phyloP scores from a whole-genome alignment of 2,113 vertebrate genomes.

The Perca flavescens region DNA sequence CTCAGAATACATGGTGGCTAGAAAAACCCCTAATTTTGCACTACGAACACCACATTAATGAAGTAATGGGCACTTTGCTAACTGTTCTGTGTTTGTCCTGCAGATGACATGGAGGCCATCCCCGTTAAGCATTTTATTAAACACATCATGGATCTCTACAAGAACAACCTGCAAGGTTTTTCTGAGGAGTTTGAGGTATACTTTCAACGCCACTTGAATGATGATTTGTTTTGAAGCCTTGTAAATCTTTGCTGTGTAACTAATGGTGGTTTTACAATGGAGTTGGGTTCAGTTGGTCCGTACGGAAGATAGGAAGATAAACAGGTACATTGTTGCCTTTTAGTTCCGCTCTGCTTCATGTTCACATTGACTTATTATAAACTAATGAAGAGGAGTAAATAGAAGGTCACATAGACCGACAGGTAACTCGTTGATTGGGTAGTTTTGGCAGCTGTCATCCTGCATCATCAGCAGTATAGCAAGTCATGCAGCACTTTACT shows the following conservation, averaged over 20 bases:
- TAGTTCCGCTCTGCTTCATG: neutral
- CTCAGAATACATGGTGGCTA: neutral
- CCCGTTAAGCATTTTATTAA: slow-evolving; percentile 96
- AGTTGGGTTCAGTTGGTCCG: neutral
- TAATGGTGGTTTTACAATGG: neutral
- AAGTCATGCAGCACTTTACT: neutral
- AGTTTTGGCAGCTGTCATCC: neutral
- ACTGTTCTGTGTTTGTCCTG: slow-evolving; percentile 50
- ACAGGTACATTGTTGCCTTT: neutral
- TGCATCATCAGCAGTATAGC: neutral
- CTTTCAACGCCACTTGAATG: neutral
- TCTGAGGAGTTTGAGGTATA: slow-evolving; percentile 97
- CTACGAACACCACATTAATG: neutral
- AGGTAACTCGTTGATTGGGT: neutral
- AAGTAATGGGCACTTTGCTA: neutral
- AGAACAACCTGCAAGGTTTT: slow-evolving; percentile 97
- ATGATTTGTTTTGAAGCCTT: neutral
- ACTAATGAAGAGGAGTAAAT: neutral
- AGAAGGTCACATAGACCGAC: neutral
- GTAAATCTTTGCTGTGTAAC: neutral
- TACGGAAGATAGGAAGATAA: neutral
- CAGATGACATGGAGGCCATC: slow-evolving; percentile 99
- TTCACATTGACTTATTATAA: neutral
- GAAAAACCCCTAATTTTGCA: neutral
- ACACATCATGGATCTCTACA: slow-evolving; percentile 95